A percentile compares a stretch with the other conserved stretches of the same genome.
Evolutionary conservation across 2,888 invertebrate genomes (phyloP).

Genomic region (Entomobrya proxima): DNA sequence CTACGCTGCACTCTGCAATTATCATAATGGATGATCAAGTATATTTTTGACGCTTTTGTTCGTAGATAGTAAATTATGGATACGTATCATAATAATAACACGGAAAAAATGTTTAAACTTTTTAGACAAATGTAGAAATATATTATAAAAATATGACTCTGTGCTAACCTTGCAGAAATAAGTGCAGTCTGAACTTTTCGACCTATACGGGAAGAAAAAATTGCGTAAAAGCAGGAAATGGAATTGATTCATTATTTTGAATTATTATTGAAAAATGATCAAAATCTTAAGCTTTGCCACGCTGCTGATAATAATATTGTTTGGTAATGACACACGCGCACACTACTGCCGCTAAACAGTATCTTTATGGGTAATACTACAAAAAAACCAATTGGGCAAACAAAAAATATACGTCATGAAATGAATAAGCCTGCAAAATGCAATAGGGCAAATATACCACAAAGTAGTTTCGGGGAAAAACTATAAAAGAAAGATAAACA

Average conservation of each 20-base stretch:
- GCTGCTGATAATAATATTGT: background rate
- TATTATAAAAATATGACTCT: background rate
- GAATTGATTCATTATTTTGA: slow-evolving; percentile 17
- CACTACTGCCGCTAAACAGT: background rate
- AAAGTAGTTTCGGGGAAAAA: too few species aligned
- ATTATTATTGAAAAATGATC: background rate
- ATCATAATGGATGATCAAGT: too few species aligned
- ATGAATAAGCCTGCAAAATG: background rate
- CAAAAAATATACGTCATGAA: too few species aligned
- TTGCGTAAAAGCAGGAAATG: slow-evolving; percentile 34
- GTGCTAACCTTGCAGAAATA: background rate
- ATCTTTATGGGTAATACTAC: background rate
- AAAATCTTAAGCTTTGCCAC: background rate
- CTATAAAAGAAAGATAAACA: background rate
- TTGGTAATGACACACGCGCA: slow-evolving; percentile 1
- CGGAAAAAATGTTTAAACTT: too few species aligned
- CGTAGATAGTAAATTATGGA: too few species aligned
- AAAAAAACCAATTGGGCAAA: background rate
- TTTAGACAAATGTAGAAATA: too few species aligned
- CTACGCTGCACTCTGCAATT: too few species aligned
- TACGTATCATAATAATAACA: too few species aligned
- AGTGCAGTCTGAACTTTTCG: slow-evolving; percentile 1
- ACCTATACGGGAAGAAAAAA: background rate
- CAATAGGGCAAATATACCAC: too few species aligned
- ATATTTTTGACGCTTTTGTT: too few species aligned